Conservation (phyloP, 2,888 invertebrate species). For the Dicyrtomina minuta region DNA sequence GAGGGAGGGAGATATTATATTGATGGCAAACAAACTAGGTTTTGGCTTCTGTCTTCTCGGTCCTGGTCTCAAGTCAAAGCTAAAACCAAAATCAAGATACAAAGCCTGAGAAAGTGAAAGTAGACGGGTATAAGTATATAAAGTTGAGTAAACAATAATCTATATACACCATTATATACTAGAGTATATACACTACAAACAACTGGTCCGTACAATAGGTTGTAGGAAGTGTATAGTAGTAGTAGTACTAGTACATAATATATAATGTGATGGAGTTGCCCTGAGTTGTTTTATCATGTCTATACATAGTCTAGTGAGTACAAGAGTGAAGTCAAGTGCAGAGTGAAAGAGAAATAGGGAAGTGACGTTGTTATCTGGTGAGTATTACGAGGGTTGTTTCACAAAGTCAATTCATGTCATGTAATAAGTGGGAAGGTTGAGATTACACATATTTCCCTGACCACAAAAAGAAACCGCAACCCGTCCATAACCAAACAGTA, state of each 20-base stretch:
- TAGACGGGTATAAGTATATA: too few relatives aligned
- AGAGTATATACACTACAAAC: too few relatives aligned
- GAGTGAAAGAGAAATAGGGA: background rate
- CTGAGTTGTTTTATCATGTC: too few relatives aligned
- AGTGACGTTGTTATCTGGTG: background rate
- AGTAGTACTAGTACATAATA: too few relatives aligned
- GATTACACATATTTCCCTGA: background rate
- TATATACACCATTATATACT: too few relatives aligned
- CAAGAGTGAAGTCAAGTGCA: conserved; percentile 1
- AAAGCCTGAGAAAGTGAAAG: too few relatives aligned
- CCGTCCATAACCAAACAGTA: background rate
- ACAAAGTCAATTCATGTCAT: conserved; percentile 20
- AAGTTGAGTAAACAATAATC: too few relatives aligned
- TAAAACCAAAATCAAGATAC: background rate
- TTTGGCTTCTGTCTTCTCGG: too few relatives aligned
- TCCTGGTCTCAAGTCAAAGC: background rate
- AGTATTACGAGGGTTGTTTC: background rate
- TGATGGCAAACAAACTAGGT: conserved; percentile 1
- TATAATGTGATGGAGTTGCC: too few relatives aligned
- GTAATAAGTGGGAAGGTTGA: conserved; percentile 5
- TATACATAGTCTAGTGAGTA: too few relatives aligned
- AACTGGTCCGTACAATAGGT: too few relatives aligned
- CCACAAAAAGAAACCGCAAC: background rate
- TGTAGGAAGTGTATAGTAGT: too few relatives aligned
- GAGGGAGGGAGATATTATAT: background rate